phyloP scores from a whole-genome alignment of 1,140 invertebrate species.

The Cotesia glomerata region DNA sequence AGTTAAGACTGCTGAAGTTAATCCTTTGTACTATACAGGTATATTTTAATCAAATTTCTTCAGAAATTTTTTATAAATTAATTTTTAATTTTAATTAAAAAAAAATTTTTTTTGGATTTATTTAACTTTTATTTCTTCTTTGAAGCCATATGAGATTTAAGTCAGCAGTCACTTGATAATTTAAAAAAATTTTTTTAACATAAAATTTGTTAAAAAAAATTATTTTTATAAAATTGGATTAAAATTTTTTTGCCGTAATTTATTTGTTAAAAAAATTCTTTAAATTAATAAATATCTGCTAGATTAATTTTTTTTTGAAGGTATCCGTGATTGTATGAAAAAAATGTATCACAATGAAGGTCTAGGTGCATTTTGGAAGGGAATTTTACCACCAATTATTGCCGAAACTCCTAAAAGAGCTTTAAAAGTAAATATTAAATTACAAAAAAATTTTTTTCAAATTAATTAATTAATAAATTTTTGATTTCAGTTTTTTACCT shows the following conservation, averaged over 20 bases:
- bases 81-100: background rate
- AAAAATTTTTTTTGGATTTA: no score
- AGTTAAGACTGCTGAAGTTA: conserved; percentile 56
- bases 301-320: conserved; percentile 56
- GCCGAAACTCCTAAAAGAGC: conserved; percentile 95
- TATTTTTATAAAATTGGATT: no score
- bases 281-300: conserved; percentile 16
- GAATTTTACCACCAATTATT: conserved; percentile 88
- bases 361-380: conserved; percentile 85
- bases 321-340: conserved; percentile 83
- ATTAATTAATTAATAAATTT: conserved; percentile 27
- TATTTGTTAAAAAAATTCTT: conserved; percentile 4
- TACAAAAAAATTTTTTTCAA: background rate
- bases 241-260: no score
- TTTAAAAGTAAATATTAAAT: conserved; percentile 70
- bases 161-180: no score
- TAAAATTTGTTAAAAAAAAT: no score
- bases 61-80: conserved; percentile 5
- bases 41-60: conserved; percentile 24
- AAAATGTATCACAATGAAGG: conserved; percentile 91
- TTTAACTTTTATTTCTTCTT: no score
- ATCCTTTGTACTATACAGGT: conserved; percentile 66
- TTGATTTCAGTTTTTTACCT: conserved; percentile 79
- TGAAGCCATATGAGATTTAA: no score
- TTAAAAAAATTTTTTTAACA: no score